Base-by-base conservation (phyloP, 2,888 invertebrate genomes). In the Lycocerus yunnanus region DNA sequence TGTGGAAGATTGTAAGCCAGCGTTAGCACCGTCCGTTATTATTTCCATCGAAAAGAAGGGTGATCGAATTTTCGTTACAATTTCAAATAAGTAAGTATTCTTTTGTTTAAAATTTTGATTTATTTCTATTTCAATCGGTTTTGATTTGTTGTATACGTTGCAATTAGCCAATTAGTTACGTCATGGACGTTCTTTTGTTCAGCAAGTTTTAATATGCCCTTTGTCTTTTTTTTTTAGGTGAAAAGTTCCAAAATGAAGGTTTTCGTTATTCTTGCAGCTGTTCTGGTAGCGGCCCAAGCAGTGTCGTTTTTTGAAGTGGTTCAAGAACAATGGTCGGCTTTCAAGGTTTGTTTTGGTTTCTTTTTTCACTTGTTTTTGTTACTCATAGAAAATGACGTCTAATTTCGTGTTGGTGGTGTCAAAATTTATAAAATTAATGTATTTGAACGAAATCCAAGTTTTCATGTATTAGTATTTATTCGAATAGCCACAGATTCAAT, bases 271-370 rank as follows among this genome's bases (percentile, higher is more conserved):
- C 81, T 90, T n/a, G 80, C 85, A 73, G 81, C 90, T 80, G 83
- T 91, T 81, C 90, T 91, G 77, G 88, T 89, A 2, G 82, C 82
- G 43, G 89, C 88, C 27, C 90, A 90, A 69, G 93, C 94, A 4
- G 90, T 95, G 66, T 92, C 93, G 73, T 91, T 93, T 83, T 88
- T 90, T 79, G 94, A 95, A 82, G 89, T 95, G 76, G 89, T 95
- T 11, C 82, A 84, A 72, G 88, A 87, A 85, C 84, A 88, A 85
- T 88, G 88, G 88, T 79, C 78, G 58, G 73, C 85, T 24, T 88
- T 85, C 82, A 88, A 88, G 87, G 88, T 88, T 77, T 80, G 81
- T 81, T 61, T 66, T 66, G 58, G 15, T 15, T 18, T 24, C 72
- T 16, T 68, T 16, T 24, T 43, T 6, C n/a, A 43, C n/a, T n/a